Evolutionary conservation across 1,140 invertebrate genomes (phyloP).

Genomic region (Stegodyphus mimosarum): DNA sequence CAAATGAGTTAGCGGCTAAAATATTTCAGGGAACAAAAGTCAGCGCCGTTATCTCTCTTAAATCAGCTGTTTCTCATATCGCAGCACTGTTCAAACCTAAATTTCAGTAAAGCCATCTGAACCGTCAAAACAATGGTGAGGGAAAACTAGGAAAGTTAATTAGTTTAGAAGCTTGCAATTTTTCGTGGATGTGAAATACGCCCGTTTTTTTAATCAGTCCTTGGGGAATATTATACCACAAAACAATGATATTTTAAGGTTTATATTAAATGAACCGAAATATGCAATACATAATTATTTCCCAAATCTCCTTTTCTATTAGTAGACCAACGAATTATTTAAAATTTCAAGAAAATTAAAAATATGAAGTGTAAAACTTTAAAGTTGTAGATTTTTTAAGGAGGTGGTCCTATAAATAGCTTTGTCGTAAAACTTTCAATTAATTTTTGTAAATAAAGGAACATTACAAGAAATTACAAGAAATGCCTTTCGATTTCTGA

Average conservation of each 20-base stretch:
- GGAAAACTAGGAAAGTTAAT: constrained; percentile 46
- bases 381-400: no score
- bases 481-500: no score
- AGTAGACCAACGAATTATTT: no score
- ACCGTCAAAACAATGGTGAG: constrained; percentile 54
- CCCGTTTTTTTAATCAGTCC: constrained; percentile 14
- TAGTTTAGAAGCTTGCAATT: constrained; percentile 51
- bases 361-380: no score
- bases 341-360: no score
- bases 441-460: no score
- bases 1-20: constrained; percentile 51
- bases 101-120: constrained; percentile 41
- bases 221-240: constrained; percentile 20
- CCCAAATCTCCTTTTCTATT: no score
- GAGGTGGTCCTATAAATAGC: no score
- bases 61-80: constrained; percentile 19
- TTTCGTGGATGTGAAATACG: constrained; percentile 44
- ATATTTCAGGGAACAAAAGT: constrained; percentile 57
- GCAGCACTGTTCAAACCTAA: constrained; percentile 20
- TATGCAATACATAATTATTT: no score
- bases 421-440: no score
- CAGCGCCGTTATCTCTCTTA: constrained; percentile 24
- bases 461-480: no score
- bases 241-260: constrained; percentile 32
- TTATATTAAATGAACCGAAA: neutral